phyloP scores from a whole-genome alignment of 2,888 invertebrate species.

The Hirtodrosophila histrioides region DNA sequence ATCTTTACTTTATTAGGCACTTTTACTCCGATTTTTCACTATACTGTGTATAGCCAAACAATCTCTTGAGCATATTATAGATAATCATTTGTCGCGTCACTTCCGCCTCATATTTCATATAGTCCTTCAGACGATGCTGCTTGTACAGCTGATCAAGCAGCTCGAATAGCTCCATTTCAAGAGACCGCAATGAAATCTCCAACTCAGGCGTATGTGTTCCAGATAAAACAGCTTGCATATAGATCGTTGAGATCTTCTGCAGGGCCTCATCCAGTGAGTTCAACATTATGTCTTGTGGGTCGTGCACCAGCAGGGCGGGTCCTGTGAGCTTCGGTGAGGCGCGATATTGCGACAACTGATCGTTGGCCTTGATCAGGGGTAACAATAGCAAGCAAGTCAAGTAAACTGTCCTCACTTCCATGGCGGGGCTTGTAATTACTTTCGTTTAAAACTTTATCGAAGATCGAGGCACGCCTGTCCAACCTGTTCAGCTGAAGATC shows the following conservation, averaged over 20 bases:
- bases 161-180: conserved; percentile 78
- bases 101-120: conserved; percentile 80
- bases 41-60: conserved; percentile 76
- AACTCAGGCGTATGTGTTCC: conserved; percentile 76
- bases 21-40: conserved; percentile 29
- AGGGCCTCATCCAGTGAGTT: conserved; percentile 70
- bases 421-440: not conserved
- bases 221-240: conserved; percentile 79
- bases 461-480: conserved; percentile 56
- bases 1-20: conserved; percentile 14
- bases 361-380: not conserved
- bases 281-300: conserved; percentile 58
- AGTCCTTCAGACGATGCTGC: conserved; percentile 74
- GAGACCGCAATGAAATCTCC: conserved; percentile 64
- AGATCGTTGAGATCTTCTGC: conserved; percentile 71
- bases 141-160: conserved; percentile 74
- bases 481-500: conserved; percentile 46
- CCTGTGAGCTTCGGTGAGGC: conserved; percentile 68
- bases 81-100: conserved; percentile 81
- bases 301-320: conserved; percentile 48
- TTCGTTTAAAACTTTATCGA: conserved; percentile 20
- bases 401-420: not conserved
- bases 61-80: conserved; percentile 79
- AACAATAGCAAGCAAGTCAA: conserved; percentile 16
- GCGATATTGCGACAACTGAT: conserved; percentile 42